Conservation (phyloP, 2,113 vertebrate species). For the Platichthys flesus region DNA sequence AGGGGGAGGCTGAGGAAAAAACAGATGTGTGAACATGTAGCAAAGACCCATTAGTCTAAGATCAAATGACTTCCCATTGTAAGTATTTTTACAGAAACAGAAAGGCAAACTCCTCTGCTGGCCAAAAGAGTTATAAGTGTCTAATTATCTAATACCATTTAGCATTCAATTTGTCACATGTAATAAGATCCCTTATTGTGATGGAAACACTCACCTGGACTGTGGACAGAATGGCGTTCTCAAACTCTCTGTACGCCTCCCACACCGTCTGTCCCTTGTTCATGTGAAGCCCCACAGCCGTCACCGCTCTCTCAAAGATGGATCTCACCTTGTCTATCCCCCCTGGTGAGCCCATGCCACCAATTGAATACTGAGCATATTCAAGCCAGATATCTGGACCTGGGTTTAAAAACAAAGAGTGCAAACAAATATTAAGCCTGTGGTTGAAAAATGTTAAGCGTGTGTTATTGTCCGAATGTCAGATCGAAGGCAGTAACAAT, state of each 20-base stretch:
- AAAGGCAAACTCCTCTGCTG: too few relatives aligned
- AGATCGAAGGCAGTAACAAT: accelerated
- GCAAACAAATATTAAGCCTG: not conserved
- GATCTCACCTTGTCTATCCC: conserved; percentile 91
- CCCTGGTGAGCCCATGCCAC: conserved; percentile 92
- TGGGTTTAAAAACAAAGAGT: conserved; percentile 53
- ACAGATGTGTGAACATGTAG: conserved; percentile 41
- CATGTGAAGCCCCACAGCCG: conserved; percentile 92
- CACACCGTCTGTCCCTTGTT: conserved; percentile 92
- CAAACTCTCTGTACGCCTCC: conserved; percentile 97
- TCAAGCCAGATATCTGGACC: conserved; percentile 99
- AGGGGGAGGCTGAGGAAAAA: conserved; percentile 86
- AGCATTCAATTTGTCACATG: not conserved
- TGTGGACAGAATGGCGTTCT: conserved; percentile 92
- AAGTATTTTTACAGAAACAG: not conserved
- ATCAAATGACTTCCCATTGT: not conserved
- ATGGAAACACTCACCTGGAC: conserved; percentile 86
- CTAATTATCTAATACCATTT: not conserved
- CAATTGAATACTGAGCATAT: conserved; percentile 95
- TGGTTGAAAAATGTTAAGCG: not conserved
- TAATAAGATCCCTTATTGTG: not conserved
- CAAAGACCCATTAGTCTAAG: not conserved
- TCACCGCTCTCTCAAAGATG: conserved; percentile 92
- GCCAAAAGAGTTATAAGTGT: too few relatives aligned
- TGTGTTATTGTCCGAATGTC: not conserved